Evolutionary conservation across 64 coral and sea anemone species (phyloP).

Genomic region (Pocillopora verrucosa): DNA sequence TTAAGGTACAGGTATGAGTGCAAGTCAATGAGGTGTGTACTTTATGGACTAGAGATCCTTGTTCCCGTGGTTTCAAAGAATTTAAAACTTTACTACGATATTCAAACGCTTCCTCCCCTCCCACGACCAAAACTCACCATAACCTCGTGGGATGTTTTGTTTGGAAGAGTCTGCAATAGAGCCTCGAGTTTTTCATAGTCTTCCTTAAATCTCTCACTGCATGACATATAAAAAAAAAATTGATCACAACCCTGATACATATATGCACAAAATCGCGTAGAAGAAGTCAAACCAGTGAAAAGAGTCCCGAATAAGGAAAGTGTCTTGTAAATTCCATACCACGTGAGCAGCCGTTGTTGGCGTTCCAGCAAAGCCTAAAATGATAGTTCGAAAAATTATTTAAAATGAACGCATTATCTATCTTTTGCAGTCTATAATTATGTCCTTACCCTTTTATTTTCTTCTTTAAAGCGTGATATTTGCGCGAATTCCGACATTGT

Average conservation of each 20-base stretch:
- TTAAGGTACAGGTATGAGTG: too few relatives aligned
- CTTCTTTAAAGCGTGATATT: constrained; percentile 81
- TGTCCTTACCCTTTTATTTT: constrained; percentile 68
- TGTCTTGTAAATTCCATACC: not conserved
- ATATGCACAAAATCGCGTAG: not conserved
- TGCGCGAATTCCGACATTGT: constrained; percentile 57
- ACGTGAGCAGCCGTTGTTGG: constrained; percentile 38
- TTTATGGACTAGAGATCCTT: too few relatives aligned
- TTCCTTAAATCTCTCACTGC: constrained; percentile 77
- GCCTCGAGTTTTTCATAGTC: constrained; percentile 88
- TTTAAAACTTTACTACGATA: too few relatives aligned
- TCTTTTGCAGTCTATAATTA: not conserved
- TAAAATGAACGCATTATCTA: not conserved
- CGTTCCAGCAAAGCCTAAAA: constrained; percentile 55
- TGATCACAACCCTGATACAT: not conserved
- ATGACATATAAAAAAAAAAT: not conserved
- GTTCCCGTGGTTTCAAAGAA: too few relatives aligned
- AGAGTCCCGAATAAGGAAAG: not conserved
- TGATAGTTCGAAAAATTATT: not conserved
- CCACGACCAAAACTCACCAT: constrained; percentile 59
- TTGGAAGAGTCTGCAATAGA: constrained; percentile 53
- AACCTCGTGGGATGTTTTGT: constrained; percentile 81
- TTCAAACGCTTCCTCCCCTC: too few relatives aligned
- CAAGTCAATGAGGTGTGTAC: too few relatives aligned
- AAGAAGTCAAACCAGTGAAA: not conserved